These are phyloP conservation scores for Etheostoma spectabile DNA, from an alignment of 2,113 vertebrate species.

Conservation along the genomic window DNA sequence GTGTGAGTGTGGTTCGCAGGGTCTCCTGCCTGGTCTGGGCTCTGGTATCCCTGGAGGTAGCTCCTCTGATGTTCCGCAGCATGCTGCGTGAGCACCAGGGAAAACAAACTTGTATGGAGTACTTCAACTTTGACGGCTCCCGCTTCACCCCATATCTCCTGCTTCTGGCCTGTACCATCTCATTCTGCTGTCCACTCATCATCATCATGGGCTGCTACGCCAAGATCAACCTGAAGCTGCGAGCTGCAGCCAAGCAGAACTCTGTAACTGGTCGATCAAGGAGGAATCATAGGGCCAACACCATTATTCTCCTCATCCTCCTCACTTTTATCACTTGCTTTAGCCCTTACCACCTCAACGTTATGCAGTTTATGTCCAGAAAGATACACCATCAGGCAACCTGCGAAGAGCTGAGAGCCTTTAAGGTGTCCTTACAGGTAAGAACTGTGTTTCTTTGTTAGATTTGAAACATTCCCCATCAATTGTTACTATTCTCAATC, in stretches of 20 bases:
- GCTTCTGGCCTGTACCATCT: slow-evolving; percentile 80
- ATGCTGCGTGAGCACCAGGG: slow-evolving; percentile 70
- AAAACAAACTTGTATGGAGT: slow-evolving; percentile 88
- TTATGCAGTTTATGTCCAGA: slow-evolving; percentile 86
- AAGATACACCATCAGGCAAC: slow-evolving; percentile 73
- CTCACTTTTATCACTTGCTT: slow-evolving; percentile 85
- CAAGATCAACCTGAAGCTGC: slow-evolving; percentile 86
- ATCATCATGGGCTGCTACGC: slow-evolving; percentile 87
- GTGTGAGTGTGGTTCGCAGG: slow-evolving; percentile 70
- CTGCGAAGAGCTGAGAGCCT: slow-evolving; percentile 82
- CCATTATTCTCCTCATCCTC: slow-evolving; percentile 85
- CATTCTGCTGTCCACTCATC: slow-evolving; percentile 85
- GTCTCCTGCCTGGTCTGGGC: slow-evolving; percentile 85
- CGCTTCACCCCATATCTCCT: slow-evolving; percentile 80
- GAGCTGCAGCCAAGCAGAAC: slow-evolving; percentile 80
- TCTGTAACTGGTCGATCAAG: slow-evolving; percentile 69
- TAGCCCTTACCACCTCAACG: slow-evolving; percentile 87
- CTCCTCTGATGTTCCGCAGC: slow-evolving; percentile 81
- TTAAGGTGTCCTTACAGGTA: slow-evolving; percentile 87
- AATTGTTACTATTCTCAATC: not conserved
- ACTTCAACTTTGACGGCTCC: slow-evolving; percentile 81
- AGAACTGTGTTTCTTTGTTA: not conserved
- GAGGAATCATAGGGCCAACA: slow-evolving; percentile 82
- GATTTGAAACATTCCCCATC: not conserved
- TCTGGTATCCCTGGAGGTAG: slow-evolving; percentile 81